Conservation (phyloP, 2,888 invertebrate species). For the Hipparchia semele region DNA sequence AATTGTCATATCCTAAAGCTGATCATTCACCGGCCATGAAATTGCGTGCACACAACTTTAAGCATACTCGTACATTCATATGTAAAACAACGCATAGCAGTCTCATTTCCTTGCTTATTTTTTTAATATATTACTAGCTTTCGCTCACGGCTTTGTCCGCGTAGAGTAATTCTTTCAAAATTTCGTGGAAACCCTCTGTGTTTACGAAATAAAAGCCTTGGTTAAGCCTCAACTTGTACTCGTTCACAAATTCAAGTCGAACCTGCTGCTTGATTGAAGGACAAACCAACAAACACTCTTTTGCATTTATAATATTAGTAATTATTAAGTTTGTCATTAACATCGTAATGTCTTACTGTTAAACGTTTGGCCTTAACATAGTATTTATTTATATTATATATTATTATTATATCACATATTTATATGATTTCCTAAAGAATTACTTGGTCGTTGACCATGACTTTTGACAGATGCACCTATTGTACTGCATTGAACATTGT, state of each 20-base stretch:
- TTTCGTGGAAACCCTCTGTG: no score
- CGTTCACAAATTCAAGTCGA: no score
- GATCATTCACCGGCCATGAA: constrained; percentile 18
- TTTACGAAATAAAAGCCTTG: no score
- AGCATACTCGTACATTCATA: background rate
- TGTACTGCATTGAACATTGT: background rate
- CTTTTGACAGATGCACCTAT: background rate
- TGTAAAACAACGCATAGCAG: background rate
- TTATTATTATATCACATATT: background rate
- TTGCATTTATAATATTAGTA: no score
- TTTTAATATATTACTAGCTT: background rate
- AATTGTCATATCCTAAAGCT: constrained; percentile 6
- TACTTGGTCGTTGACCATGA: background rate
- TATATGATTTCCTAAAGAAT: background rate
- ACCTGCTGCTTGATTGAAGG: no score
- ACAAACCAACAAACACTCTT: no score
- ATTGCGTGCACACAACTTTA: background rate
- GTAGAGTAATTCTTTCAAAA: no score
- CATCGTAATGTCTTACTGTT: background rate
- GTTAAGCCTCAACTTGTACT: no score
- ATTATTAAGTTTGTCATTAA: no score
- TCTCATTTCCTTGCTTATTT: background rate
- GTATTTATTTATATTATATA: background rate
- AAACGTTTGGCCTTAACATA: constrained; percentile 14
- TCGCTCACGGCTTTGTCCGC: no score